Evolutionary conservation across 2,113 vertebrate species (phyloP), one percentile per base, ranked within the genome.

Genomic region (Calyptomena viridis): DNA sequence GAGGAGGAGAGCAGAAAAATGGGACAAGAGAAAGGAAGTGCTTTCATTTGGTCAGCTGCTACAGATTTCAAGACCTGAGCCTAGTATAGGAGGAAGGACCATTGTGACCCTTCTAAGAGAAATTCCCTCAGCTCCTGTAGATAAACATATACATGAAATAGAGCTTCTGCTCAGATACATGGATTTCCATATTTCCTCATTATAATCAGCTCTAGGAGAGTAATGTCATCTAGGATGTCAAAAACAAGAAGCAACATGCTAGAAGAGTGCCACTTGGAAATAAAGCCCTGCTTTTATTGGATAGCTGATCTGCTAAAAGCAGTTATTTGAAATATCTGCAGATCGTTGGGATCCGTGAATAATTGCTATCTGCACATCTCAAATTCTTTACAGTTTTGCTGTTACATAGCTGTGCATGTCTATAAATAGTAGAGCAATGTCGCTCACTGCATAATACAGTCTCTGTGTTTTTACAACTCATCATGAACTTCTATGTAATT

Each of bases 401-500:
- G 95, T 97, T 97, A 97, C 96, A 94, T 96, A 97, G 95, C 95
- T 96, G 85, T 96, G 92, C 77, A 50, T 90, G 91, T 93, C 97
- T 98, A 98, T 98, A 98, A 98, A 98, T 98, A 98, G 98, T 80
- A 95, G 95, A 96, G 97, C 95, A 78, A 59, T 97, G 98, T 97
- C 69, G 91, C 93, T 98, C 97, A 98, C 96, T 98, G 97, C 98
- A 98, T 98, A 98, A 98, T 98, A 98, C 96, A 98, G 97, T 97
- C 97, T 97, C 97, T 97, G 91, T 98, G 98, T 98, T 98, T 98
- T 98, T 98, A 98, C 96, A 98, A 98, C 98, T 98, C 98, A 98
- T 98, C 98, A 98, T 98, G 98, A 98, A 98, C 98, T 98, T 98
- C 98, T 98, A 98, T 98, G 98, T 97, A 98, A 98, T 98, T 98